Evolutionary conservation across 2,113 vertebrate genomes (phyloP).

Genomic region (Upupa epops): DNA sequence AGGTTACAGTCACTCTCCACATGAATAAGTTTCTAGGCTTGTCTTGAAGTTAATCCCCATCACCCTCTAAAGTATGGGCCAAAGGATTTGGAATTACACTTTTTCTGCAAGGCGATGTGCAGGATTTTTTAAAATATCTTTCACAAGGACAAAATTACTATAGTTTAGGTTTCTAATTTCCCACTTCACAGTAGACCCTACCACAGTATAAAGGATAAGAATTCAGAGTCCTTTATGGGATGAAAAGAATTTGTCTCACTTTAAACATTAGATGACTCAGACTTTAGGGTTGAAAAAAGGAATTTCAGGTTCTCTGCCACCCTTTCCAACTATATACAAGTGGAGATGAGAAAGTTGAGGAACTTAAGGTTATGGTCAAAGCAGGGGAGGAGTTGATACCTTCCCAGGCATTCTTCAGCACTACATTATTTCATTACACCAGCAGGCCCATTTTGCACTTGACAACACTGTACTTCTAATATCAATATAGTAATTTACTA

Average conservation of each 20-base stretch:
- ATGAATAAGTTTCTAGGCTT: background rate
- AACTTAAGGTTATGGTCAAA: background rate
- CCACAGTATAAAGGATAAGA: background rate
- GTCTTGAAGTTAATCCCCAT: background rate
- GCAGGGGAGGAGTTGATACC: background rate
- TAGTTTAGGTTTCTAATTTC: background rate
- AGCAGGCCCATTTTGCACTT: background rate
- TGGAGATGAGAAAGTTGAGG: background rate
- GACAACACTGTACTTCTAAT: background rate
- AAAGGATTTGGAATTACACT: background rate
- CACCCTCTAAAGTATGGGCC: background rate
- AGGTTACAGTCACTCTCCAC: background rate
- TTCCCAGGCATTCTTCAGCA: background rate
- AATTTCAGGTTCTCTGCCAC: background rate
- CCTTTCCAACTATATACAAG: background rate
- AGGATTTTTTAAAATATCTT: background rate
- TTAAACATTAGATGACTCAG: background rate
- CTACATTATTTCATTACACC: background rate
- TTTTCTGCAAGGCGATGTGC: background rate
- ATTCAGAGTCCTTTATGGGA: background rate
- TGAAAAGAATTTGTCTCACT: background rate
- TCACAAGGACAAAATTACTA: background rate
- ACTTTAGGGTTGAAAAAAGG: background rate
- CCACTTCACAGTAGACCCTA: background rate
- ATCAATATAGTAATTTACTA: background rate